Percentiles rank a stretch among this genome's conserved stretches.
phyloP scores from a whole-genome alignment of 2,797 vertebrate species.

The Platalea minor region DNA sequence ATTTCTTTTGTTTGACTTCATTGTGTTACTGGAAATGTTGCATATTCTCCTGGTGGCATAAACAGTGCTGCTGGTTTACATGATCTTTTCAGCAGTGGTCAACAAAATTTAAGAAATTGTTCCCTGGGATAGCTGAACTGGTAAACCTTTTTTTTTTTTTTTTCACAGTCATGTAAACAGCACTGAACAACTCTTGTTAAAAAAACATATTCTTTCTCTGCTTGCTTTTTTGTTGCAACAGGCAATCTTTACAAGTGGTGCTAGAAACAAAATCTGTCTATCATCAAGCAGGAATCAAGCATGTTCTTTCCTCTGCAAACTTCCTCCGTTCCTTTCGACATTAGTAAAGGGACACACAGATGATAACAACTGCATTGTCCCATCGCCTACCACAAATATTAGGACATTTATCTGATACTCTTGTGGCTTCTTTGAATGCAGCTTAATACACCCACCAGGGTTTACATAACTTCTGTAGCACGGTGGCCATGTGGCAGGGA shows the following conservation, averaged over 20 bases:
- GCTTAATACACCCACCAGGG: neutral
- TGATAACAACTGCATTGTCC: neutral
- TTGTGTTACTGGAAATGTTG: neutral
- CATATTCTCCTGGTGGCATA: neutral
- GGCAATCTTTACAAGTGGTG: neutral
- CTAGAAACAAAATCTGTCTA: neutral
- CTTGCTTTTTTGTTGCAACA: neutral
- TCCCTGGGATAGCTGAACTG: neutral
- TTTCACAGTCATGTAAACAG: neutral
- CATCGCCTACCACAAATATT: neutral
- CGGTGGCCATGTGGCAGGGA: neutral
- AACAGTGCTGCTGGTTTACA: neutral
- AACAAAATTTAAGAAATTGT: neutral
- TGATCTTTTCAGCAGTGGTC: neutral
- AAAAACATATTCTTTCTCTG: neutral
- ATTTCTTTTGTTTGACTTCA: neutral
- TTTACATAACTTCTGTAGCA: neutral
- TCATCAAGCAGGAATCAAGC: neutral
- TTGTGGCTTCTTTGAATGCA: neutral
- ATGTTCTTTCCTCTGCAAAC: neutral
- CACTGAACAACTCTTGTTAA: neutral
- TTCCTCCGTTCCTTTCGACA: neutral
- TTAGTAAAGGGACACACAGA: neutral
- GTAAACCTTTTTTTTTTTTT: neutral
- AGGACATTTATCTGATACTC: neutral